A percentile compares a stretch with the other conserved stretches of the same genome.
Evolutionary conservation across 2,113 vertebrate genomes (phyloP).

Genomic region (Dicrurus megarhynchus): DNA sequence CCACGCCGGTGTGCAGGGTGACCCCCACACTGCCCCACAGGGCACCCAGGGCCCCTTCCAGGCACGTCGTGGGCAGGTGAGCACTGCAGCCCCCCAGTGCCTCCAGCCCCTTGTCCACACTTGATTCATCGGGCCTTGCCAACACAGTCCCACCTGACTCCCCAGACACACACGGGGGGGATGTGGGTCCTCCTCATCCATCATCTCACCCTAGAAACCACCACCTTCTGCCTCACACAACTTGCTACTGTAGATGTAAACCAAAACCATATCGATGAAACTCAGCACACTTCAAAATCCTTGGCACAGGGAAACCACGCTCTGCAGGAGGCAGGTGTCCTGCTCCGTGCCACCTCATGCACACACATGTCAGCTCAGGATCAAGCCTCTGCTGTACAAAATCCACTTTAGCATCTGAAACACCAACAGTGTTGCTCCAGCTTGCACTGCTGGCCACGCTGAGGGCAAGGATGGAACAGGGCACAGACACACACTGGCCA

Average conservation of each 20-base stretch:
- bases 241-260: accelerated
- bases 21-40: not conserved
- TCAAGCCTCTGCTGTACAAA: not conserved
- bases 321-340: not conserved
- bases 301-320: not conserved
- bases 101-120: accelerated
- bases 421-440: not conserved
- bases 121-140: accelerated
- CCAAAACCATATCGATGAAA: accelerated
- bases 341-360: accelerated
- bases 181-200: accelerated
- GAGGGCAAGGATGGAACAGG: accelerated
- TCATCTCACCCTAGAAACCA: not conserved
- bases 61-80: accelerated
- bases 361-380: accelerated
- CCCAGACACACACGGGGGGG: accelerated
- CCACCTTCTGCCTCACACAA: not conserved
- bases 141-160: accelerated
- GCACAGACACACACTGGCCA: not conserved
- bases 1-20: accelerated
- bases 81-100: not conserved
- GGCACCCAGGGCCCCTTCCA: not conserved
- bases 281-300: not conserved
- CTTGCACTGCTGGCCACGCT: not conserved
- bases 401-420: accelerated